Conservation (phyloP, 1,140 invertebrate genomes). For the Drosophila arizonae region DNA sequence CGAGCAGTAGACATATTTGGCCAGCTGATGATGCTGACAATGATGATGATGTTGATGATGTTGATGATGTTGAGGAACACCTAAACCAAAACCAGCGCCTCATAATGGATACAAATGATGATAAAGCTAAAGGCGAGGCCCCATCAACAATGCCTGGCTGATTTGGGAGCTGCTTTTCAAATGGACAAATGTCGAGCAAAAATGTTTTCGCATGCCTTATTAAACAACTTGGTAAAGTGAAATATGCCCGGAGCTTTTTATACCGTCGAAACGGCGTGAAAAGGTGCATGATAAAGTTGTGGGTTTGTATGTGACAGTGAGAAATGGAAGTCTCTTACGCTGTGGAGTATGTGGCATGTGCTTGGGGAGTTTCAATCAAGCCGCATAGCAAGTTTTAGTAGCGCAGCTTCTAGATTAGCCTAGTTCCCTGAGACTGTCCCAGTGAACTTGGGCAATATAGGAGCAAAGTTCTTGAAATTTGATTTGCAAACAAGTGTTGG, state of each 20-base stretch:
- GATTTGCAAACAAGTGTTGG: not conserved
- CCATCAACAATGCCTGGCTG: not conserved
- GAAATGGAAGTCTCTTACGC: no score
- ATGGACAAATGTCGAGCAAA: constrained; percentile 17
- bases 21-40: constrained; percentile 51
- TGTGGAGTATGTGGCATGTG: no score
- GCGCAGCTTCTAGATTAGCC: not conserved
- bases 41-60: constrained; percentile 51
- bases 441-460: not conserved
- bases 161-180: constrained; percentile 2
- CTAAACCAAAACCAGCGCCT: constrained; percentile 54
- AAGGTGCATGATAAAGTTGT: not conserved
- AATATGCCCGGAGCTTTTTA: constrained; percentile 50
- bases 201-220: constrained; percentile 77
- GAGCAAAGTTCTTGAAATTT: not conserved
- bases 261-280: no score
- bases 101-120: constrained; percentile 78
- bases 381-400: no score
- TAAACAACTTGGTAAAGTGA: constrained; percentile 73
- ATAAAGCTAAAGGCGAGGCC: constrained; percentile 37
- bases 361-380: no score
- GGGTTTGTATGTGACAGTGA: not conserved
- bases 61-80: constrained; percentile 40
- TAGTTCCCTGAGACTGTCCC: not conserved
- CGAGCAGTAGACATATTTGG: constrained; percentile 29